Evolutionary conservation across 1,140 invertebrate species (phyloP).

Genomic region (Oryctes rhinoceros): DNA sequence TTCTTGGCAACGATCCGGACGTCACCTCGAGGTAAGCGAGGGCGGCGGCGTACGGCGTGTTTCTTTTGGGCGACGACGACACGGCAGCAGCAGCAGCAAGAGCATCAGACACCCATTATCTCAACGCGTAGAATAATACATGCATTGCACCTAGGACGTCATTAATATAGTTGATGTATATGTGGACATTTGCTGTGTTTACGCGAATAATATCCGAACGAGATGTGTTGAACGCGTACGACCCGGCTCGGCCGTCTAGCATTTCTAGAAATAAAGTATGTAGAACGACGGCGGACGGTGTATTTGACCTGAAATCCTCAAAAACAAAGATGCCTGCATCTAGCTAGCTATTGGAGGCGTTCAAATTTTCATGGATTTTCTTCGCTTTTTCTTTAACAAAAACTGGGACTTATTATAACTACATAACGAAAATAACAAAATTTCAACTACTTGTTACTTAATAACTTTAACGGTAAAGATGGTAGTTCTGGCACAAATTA

Average conservation of each 20-base stretch:
- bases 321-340: no score
- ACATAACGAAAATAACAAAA: no score
- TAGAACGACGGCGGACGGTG: background rate
- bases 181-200: background rate
- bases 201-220: slow-evolving; percentile 2
- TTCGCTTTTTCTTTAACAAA: no score
- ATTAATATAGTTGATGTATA: slow-evolving; percentile 23
- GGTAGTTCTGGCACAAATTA: no score
- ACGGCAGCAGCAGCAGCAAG: slow-evolving; percentile 1
- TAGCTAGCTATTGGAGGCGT: no score
- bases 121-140: slow-evolving; percentile 8
- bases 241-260: background rate
- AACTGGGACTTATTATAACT: no score
- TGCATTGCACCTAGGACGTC: slow-evolving; percentile 13
- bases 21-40: background rate
- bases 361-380: no score
- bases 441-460: no score
- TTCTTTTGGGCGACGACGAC: background rate
- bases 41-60: background rate
- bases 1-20: slow-evolving; percentile 6
- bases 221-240: background rate
- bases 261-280: background rate
- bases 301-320: no score
- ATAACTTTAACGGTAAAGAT: no score
- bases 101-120: background rate